A percentile compares a stretch with the other conserved stretches of the same genome.
These are phyloP conservation scores for Mastomys natalensis DNA, from an alignment of 2,113 vertebrate genomes.

Conservation along the genomic window DNA sequence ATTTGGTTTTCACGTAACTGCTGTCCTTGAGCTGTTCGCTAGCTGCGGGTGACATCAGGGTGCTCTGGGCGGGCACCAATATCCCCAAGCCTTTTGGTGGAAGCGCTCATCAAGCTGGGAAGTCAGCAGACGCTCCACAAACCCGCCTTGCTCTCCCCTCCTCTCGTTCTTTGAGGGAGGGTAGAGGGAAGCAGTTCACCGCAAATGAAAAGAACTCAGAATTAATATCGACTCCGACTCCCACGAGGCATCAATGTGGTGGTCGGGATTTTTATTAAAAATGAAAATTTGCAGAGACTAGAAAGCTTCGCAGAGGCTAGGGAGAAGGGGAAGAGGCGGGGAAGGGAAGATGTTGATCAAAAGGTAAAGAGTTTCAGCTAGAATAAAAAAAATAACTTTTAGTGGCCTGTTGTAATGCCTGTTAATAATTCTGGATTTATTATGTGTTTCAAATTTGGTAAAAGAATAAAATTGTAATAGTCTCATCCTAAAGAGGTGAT, in stretches of 20 bases:
- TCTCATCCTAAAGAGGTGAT: not conserved
- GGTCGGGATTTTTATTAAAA: not conserved
- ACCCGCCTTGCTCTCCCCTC: not conserved
- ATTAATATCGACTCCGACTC: not conserved
- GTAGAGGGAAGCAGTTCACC: not conserved
- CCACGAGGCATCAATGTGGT: not conserved
- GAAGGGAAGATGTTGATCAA: not conserved
- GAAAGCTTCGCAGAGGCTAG: not conserved
- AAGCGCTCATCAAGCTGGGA: not conserved
- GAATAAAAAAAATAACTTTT: not conserved
- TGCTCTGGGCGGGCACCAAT: not conserved
- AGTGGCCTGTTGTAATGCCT: not conserved
- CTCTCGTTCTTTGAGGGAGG: not conserved
- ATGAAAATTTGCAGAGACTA: not conserved
- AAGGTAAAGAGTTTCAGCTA: not conserved
- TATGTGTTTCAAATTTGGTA: not conserved
- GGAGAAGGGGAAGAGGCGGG: not conserved
- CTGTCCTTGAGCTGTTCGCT: not conserved
- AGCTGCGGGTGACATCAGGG: not conserved
- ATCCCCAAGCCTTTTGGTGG: not conserved
- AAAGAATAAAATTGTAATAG: not conserved
- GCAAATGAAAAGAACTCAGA: slow-evolving; percentile 19
- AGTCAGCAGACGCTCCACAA: not conserved
- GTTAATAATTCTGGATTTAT: not conserved
- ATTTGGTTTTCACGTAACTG: not conserved